A percentile compares a stretch with the other conserved stretches of the same genome.
Conservation (phyloP, 2,888 invertebrate species). For the Agrilus biguttatus region DNA sequence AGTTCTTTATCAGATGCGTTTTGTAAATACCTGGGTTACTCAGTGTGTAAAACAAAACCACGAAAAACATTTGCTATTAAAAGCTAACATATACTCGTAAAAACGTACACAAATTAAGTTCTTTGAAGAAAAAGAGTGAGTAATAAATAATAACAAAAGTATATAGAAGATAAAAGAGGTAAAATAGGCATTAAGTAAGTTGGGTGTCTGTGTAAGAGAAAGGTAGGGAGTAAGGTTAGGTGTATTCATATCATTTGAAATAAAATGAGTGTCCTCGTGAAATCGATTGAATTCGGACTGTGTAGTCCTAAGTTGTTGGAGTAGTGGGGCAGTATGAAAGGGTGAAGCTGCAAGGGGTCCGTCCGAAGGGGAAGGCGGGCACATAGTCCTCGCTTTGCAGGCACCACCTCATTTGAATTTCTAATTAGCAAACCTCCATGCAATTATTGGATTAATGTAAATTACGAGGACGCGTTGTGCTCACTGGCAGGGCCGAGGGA, state of each 20-base stretch:
- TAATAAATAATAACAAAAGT: too few species aligned
- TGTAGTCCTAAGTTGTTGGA: slow-evolving; percentile 19
- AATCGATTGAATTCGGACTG: slow-evolving; percentile 34
- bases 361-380: slow-evolving; percentile 18
- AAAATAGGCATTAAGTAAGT: slow-evolving; percentile 5
- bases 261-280: slow-evolving; percentile 12
- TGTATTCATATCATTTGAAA: slow-evolving; percentile 14
- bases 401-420: slow-evolving; percentile 82
- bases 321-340: slow-evolving; percentile 14
- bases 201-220: slow-evolving; percentile 9
- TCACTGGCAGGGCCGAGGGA: slow-evolving; percentile 27
- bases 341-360: slow-evolving; percentile 19
- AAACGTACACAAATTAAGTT: too few species aligned
- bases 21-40: too few species aligned
- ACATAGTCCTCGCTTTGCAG: slow-evolving; percentile 38
- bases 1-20: too few species aligned
- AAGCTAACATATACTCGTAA: too few species aligned
- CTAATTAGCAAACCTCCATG: slow-evolving; percentile 85
- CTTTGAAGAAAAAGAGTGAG: too few species aligned
- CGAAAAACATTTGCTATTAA: too few species aligned
- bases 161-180: too few species aligned
- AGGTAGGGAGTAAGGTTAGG: slow-evolving; percentile 10
- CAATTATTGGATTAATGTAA: slow-evolving; percentile 90
- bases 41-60: too few species aligned
- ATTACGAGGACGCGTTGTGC: slow-evolving; percentile 63